These are phyloP conservation scores for Torymus aiolomorphi DNA, from an alignment of 2,888 invertebrate species.

Conservation along the genomic window DNA sequence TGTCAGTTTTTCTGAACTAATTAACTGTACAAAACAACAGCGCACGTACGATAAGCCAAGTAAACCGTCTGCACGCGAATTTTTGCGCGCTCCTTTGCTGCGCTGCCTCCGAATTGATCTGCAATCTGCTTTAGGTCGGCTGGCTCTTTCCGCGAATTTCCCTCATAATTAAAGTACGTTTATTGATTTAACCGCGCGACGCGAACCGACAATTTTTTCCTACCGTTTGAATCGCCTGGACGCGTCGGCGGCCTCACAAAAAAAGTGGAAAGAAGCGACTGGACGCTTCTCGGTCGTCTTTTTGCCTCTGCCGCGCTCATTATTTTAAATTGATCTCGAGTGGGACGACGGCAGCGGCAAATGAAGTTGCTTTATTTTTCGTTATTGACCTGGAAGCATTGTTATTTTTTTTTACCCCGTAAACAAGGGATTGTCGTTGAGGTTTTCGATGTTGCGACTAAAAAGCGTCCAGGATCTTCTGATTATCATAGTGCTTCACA, in stretches of 20 bases:
- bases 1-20: conserved; percentile 51
- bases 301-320: conserved; percentile 17
- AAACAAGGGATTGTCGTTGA: neutral
- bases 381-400: neutral
- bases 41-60: conserved; percentile 21
- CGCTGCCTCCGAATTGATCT: conserved; percentile 59
- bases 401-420: conserved; percentile 15
- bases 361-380: conserved; percentile 23
- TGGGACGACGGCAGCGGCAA: neutral
- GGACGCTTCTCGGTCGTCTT: neutral
- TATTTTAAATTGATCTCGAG: conserved; percentile 49
- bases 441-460: neutral
- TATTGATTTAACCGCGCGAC: conserved; percentile 58
- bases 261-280: neutral
- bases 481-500: neutral
- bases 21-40: conserved; percentile 11
- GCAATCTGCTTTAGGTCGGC: conserved; percentile 62
- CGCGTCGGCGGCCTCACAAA: neutral
- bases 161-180: conserved; percentile 63
- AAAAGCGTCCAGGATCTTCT: neutral
- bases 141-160: conserved; percentile 62
- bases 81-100: conserved; percentile 50
- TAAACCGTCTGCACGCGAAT: conserved; percentile 23
- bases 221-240: neutral
- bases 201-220: neutral